Evolutionary conservation across 2,113 vertebrate genomes (phyloP), one percentile per base, ranked within the genome.

Genomic region (Coryphaenoides rupestris): DNA sequence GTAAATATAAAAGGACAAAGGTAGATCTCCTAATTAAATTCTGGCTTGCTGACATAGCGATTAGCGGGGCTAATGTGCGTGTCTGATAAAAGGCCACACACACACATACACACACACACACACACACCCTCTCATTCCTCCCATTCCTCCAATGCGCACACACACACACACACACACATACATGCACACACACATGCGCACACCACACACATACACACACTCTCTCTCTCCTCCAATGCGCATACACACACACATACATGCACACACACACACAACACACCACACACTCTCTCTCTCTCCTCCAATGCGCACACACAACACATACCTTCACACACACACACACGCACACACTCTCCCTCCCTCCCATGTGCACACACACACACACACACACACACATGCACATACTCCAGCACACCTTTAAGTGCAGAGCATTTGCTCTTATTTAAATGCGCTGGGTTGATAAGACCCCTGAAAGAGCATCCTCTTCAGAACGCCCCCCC

Each of bases 1-100:
- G 84, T 89, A 88, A 89, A 89, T 87, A 89, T 87, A 80, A 84
- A 80, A 84, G 84, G 84, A 86, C 87, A 89, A 88, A 86, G 83
- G 86, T 88, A 82, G 72, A 82, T 69, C 70, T 76, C 59, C 76
- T 87, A 87, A 89, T 89, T 89, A 87, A 89, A 87, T 84, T 80
- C 68, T 69, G 65, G 52, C 58, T 60, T 84, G 87, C 87, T 89
- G 87, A 89, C 87, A 74, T 83, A 83, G 86, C 83, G 53, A 84
- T 85, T 87, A 84, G 74, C 47, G 47, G 14, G 14, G 47, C 82
- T 69, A 62, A 86, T 79, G 81, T 76, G 70, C 66, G 55, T 80
- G 82, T 86, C 82, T 84, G 87, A 89, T 88, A 86, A 87, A n/a
- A 82, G 79, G 79, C 80, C 81, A 81, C 84, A 86, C 79, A 47